Conservation (phyloP, 2,113 vertebrate genomes). For the Empidonax alnorum region DNA sequence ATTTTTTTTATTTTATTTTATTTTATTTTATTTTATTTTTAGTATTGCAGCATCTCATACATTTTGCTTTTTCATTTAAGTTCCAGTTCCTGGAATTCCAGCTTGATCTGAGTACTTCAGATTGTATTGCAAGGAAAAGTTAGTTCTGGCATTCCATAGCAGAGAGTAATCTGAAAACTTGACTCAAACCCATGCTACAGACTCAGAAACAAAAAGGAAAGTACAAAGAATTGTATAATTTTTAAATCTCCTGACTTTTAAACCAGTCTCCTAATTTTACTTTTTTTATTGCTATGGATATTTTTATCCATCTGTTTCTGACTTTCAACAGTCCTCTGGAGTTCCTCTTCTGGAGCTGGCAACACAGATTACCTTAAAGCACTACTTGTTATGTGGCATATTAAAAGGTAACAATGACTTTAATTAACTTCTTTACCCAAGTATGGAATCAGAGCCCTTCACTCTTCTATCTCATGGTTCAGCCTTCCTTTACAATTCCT, state of each 20-base stretch:
- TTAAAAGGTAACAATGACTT: neutral
- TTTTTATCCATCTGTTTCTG: neutral
- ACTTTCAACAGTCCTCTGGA: neutral
- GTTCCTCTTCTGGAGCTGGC: neutral
- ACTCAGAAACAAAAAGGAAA: neutral
- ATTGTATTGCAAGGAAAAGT: slow-evolving; percentile 42
- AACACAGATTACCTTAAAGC: neutral
- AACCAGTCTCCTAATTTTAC: neutral
- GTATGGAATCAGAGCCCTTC: neutral
- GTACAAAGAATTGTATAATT: neutral
- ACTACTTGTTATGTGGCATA: neutral
- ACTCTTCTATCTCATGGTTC: neutral
- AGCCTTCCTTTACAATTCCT: neutral
- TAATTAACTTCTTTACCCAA: neutral
- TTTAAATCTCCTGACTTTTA: neutral
- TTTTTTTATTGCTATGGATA: neutral
- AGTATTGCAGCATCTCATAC: neutral
- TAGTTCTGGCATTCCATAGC: slow-evolving; percentile 48
- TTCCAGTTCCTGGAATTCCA: slow-evolving; percentile 58
- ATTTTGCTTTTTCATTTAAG: slow-evolving; percentile 40
- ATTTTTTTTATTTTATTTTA: too few relatives aligned
- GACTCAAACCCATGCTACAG: neutral
- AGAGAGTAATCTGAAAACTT: slow-evolving; percentile 25
- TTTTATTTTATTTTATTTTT: neutral
- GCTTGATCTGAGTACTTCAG: neutral